Evolutionary conservation across 2,888 invertebrate species (phyloP).

Genomic region (Meliscaeva auricollis): DNA sequence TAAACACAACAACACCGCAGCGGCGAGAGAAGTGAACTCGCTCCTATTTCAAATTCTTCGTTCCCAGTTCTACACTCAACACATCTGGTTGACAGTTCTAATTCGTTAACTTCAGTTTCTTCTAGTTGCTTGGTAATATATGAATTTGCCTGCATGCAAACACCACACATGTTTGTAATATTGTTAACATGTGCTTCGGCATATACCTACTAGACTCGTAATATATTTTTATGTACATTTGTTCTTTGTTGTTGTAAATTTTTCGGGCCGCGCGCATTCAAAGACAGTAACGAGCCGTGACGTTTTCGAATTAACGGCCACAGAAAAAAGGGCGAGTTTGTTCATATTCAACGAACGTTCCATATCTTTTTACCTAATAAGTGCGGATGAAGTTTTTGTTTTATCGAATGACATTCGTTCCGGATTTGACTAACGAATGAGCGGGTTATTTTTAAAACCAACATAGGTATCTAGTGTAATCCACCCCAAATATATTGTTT

Average conservation of each 20-base stretch:
- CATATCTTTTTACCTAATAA: neutral
- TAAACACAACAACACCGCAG: neutral
- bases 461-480: constrained; percentile 13
- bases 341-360: constrained; percentile 1
- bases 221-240: constrained; percentile 22
- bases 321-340: constrained; percentile 56
- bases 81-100: constrained; percentile 73
- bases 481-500: constrained; percentile 9
- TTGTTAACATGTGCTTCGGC: constrained; percentile 55
- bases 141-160: constrained; percentile 43
- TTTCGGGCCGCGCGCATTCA: constrained; percentile 43
- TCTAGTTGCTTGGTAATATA: constrained; percentile 40
- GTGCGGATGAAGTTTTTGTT: constrained; percentile 30
- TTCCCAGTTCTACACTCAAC: constrained; percentile 38
- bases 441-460: constrained; percentile 40
- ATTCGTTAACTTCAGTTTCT: constrained; percentile 20
- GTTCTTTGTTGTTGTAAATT: constrained; percentile 21
- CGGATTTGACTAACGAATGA: constrained; percentile 49
- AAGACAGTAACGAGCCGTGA: constrained; percentile 68
- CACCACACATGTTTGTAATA: constrained; percentile 65
- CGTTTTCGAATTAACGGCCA: constrained; percentile 56
- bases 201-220: neutral
- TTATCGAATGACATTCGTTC: constrained; percentile 47
- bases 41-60: constrained; percentile 21
- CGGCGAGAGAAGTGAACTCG: constrained; percentile 24